Evolutionary conservation across 2,888 invertebrate species (phyloP).

Genomic region (Drosophila heteroneura): DNA sequence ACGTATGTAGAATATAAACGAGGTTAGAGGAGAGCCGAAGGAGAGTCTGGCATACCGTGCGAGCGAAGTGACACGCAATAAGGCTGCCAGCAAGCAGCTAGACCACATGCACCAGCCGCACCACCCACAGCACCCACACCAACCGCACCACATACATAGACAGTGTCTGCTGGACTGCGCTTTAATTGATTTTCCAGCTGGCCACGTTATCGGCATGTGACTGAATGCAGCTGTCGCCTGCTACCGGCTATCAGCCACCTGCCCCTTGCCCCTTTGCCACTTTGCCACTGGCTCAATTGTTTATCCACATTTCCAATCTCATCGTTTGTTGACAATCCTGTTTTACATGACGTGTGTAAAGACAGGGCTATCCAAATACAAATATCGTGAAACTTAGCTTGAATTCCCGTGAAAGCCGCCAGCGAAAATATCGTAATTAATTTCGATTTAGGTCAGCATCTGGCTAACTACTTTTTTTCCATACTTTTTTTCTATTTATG

Average conservation of each 20-base stretch:
- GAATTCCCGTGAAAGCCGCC: background rate
- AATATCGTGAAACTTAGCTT: background rate
- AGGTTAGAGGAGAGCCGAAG: background rate
- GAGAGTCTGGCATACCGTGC: background rate
- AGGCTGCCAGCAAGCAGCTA: slow-evolving; percentile 26
- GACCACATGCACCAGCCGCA: slow-evolving; percentile 11
- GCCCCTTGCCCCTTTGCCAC: background rate
- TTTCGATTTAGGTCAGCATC: slow-evolving; percentile 38
- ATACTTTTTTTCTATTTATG: background rate
- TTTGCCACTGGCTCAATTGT: slow-evolving; percentile 33
- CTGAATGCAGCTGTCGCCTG: slow-evolving; percentile 60
- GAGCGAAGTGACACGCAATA: slow-evolving; percentile 26
- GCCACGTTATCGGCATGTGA: slow-evolving; percentile 70
- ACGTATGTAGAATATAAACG: background rate
- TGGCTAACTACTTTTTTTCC: background rate
- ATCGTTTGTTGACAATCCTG: slow-evolving; percentile 18
- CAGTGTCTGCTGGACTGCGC: slow-evolving; percentile 49
- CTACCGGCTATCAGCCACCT: background rate
- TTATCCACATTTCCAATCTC: slow-evolving; percentile 16
- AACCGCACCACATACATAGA: background rate
- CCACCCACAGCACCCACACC: slow-evolving; percentile 6
- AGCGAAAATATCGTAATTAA: slow-evolving; percentile 46
- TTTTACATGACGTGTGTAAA: slow-evolving; percentile 20
- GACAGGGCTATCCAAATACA: slow-evolving; percentile 4
- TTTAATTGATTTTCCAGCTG: slow-evolving; percentile 79